phyloP scores from a whole-genome alignment of 1,140 invertebrate genomes.

The Apis laboriosa region DNA sequence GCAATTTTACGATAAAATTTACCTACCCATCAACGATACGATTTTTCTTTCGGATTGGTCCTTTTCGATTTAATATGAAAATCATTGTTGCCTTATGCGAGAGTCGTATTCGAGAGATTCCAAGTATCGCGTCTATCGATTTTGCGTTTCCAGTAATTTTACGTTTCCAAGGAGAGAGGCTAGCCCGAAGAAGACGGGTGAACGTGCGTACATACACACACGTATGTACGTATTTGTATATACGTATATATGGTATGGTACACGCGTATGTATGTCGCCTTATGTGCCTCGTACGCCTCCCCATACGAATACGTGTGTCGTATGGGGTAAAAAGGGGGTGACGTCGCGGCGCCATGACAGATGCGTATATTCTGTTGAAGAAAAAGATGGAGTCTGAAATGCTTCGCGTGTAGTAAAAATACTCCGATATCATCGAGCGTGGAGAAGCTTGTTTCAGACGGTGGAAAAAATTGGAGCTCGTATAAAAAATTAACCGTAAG shows the following conservation, averaged over 20 bases:
- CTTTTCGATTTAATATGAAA: background rate
- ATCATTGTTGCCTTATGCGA: conserved; percentile 7
- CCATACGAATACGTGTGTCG: conserved; percentile 58
- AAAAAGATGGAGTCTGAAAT: conserved; percentile 63
- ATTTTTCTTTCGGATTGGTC: background rate
- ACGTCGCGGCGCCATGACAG: conserved; percentile 65
- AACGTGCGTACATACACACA: conserved; percentile 42
- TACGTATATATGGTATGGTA: conserved; percentile 35
- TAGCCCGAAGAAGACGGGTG: conserved; percentile 60
- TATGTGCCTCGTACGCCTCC: conserved; percentile 47
- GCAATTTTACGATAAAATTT: background rate
- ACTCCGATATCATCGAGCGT: background rate
- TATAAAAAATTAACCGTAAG: too few species aligned
- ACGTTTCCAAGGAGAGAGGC: conserved; percentile 72
- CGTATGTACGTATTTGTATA: conserved; percentile 34
- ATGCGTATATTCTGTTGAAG: conserved; percentile 62
- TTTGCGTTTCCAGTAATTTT: conserved; percentile 76
- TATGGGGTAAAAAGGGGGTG: conserved; percentile 63
- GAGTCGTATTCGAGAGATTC: conserved; percentile 13
- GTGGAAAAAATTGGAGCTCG: background rate
- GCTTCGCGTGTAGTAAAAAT: conserved; percentile 7
- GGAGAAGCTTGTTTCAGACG: background rate
- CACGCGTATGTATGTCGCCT: conserved; percentile 42
- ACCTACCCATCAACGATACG: too few species aligned
- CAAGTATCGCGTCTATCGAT: conserved; percentile 71